These are phyloP conservation scores for Rotaria sp. DNA, from an alignment of 2,888 invertebrate genomes.

Conservation along the genomic window DNA sequence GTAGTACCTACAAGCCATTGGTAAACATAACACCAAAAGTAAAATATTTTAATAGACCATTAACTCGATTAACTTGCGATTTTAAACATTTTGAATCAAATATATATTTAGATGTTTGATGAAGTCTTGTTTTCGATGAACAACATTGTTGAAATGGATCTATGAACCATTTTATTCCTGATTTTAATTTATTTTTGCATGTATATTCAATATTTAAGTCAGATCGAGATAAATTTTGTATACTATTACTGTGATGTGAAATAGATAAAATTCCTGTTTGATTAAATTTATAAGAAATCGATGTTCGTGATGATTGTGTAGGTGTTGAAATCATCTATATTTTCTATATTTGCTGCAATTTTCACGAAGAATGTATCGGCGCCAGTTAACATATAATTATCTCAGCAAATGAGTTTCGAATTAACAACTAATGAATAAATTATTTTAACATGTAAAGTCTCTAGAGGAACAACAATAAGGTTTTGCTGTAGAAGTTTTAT, in stretches of 20 bases:
- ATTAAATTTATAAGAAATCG: background rate
- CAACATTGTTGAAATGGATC: background rate
- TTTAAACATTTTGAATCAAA: background rate
- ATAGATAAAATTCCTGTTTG: background rate
- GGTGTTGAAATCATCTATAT: background rate
- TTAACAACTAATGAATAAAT: no score
- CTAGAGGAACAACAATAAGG: no score
- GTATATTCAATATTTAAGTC: background rate
- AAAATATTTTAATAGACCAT: background rate
- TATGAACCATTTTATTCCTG: background rate
- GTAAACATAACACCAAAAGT: conserved; percentile 11
- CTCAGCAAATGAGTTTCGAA: background rate
- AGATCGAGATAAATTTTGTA: background rate
- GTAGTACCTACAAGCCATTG: background rate
- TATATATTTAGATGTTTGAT: background rate
- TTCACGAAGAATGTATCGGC: background rate
- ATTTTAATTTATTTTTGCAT: background rate
- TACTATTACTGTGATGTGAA: background rate
- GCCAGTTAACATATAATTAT: background rate
- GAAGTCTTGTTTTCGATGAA: background rate
- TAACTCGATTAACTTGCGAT: background rate
- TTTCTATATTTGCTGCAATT: background rate
- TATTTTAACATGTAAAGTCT: no score
- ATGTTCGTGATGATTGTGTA: background rate
- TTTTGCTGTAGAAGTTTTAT: no score